Evolutionary conservation across 2,888 invertebrate species (phyloP), one percentile per base, ranked within the genome.

Genomic region (Drosophila koepferae): DNA sequence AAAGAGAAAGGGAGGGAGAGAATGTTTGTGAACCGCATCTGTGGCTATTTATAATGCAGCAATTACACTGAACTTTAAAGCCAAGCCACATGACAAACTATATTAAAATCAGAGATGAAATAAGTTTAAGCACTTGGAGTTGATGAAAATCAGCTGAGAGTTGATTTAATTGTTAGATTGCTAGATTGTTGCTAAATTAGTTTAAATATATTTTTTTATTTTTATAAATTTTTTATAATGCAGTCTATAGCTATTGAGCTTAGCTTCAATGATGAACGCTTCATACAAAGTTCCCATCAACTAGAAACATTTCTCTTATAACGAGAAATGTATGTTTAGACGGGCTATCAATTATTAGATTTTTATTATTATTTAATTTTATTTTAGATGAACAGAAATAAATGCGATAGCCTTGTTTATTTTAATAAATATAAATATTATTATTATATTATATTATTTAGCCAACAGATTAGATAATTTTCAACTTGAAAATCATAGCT

Each of bases 21-120:
- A 40, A 18, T 36, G 44, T 58, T 12, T 43, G 49, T 60, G 72
- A 34, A 49, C 40, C 51, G 63, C 63, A 68, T 53, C 60, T 60
- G 72, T 14, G 62, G 56, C 60, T 53, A 9, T 59, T 59, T 40
- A 38, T 48, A 34, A 53, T 23, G 55, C 46, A 72, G 14, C 20
- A n/a, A 20, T n/a, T 34, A 53, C 3, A 10, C 10, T 36, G 0
- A n/a, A 9, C 43, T 34, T 44, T 23, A 38, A 44, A n/a, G 38
- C 5, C 49, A 10, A 41, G 8, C 67, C 36, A 53, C 20, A 40
- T 9, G 34, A 12, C 7, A 51, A 51, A 20, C 34, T 18, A 34
- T 18, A 18, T 51, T 18, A 2, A 34, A 49, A 51, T 18, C 18
- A 34, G 5, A 20, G 1, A 18, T 18, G 2, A 36, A 36, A 36